Evolutionary conservation across 2,888 invertebrate genomes (phyloP).

Genomic region (Trissolcus brochymenae): DNA sequence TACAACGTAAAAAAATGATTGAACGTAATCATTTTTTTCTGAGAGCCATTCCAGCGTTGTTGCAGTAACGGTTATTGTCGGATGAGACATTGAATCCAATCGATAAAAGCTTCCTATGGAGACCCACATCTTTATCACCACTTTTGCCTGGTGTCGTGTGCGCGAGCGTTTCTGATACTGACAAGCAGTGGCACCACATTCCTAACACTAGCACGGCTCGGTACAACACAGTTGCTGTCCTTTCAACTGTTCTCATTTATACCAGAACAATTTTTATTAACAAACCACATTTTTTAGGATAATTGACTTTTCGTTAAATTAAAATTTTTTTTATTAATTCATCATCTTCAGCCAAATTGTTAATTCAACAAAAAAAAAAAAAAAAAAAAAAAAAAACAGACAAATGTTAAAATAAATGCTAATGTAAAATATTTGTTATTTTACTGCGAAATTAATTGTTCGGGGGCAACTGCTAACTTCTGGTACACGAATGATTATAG

Average conservation of each 20-base stretch:
- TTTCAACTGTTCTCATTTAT: conserved; percentile 15
- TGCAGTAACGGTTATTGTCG: too few species aligned
- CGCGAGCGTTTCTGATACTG: conserved; percentile 71
- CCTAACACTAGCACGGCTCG: conserved; percentile 73
- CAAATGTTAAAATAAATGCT: too few species aligned
- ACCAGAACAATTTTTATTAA: conserved; percentile 20
- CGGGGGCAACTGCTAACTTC: too few species aligned
- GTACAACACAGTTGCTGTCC: conserved; percentile 62
- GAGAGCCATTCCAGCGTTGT: too few species aligned
- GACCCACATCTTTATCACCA: conserved; percentile 33
- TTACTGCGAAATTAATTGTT: too few species aligned
- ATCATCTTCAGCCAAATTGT: too few species aligned
- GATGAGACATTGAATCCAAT: conserved; percentile 9
- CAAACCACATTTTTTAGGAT: too few species aligned
- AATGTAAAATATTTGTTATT: neutral
- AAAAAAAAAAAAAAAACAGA: too few species aligned
- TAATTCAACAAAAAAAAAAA: too few species aligned
- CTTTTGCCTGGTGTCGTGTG: conserved; percentile 51
- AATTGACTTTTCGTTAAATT: too few species aligned
- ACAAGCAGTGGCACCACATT: conserved; percentile 76
- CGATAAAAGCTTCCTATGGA: conserved; percentile 9
- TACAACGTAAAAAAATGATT: neutral
- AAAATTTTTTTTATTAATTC: too few species aligned
- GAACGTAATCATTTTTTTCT: too few species aligned
- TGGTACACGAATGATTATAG: neutral